Conservation (phyloP, 1,140 invertebrate genomes). For the Drosophila sp. region DNA sequence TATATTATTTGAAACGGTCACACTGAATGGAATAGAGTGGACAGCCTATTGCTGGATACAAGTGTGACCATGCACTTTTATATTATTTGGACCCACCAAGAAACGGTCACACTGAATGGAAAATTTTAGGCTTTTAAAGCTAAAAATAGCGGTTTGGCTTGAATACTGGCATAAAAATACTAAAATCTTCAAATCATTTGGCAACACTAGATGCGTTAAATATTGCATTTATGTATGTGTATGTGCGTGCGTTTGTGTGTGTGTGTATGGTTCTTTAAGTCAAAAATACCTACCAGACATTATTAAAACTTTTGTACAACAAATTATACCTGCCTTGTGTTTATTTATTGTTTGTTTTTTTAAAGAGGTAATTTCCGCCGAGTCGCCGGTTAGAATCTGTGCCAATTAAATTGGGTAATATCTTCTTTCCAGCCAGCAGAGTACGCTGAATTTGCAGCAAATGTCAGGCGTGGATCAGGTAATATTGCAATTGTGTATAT, state of each 20-base stretch:
- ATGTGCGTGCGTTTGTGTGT: conserved; percentile 32
- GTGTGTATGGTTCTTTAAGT: conserved; percentile 70
- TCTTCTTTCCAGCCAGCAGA: conserved; percentile 63
- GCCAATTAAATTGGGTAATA: conserved; percentile 19
- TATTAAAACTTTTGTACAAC: conserved; percentile 62
- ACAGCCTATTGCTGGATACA: too few species aligned
- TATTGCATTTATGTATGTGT: conserved; percentile 63
- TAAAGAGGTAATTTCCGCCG: conserved; percentile 30
- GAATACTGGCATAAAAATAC: background rate
- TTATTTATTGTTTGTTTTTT: conserved; percentile 76
- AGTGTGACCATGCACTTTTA: too few species aligned
- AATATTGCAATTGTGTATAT: conserved; percentile 67
- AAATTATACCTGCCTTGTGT: conserved; percentile 63
- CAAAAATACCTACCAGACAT: conserved; percentile 67
- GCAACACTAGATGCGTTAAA: conserved; percentile 42
- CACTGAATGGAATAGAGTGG: too few species aligned
- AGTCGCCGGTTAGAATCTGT: background rate
- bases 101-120: too few species aligned
- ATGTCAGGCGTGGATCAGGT: conserved; percentile 81
- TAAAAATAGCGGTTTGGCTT: background rate
- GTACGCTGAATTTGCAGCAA: conserved; percentile 59
- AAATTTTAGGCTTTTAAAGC: too few species aligned
- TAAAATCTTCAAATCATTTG: background rate
- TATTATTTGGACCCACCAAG: too few species aligned
- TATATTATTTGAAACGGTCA: too few species aligned